Evolutionary conservation across 2,888 invertebrate species (phyloP).

Genomic region (Ochropleura leucogaster): DNA sequence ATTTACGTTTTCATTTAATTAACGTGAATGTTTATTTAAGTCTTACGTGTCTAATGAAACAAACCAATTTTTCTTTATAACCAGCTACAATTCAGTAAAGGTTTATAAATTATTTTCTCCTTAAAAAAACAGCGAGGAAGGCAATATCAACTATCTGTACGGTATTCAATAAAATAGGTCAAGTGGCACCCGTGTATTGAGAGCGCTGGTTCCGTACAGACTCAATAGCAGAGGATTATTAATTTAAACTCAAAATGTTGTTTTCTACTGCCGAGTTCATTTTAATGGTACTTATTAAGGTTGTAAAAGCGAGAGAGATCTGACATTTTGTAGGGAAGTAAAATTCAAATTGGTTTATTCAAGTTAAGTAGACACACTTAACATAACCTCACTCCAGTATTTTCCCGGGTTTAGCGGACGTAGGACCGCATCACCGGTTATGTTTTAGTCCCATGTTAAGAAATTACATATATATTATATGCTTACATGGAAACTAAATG

Average conservation of each 20-base stretch:
- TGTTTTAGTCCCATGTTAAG: not conserved
- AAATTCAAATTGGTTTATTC: conserved; percentile 1
- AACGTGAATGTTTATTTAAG: too few relatives aligned
- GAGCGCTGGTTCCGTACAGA: conserved; percentile 16
- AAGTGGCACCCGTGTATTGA: conserved; percentile 20
- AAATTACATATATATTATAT: not conserved
- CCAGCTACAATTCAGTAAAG: not conserved
- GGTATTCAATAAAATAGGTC: conserved; percentile 37
- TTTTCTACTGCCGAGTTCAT: conserved; percentile 14
- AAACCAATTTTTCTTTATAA: not conserved
- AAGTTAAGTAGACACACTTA: not conserved
- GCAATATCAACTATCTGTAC: conserved; percentile 34
- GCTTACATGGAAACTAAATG: not conserved
- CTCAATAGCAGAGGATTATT: conserved; percentile 24
- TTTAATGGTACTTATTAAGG: conserved; percentile 21
- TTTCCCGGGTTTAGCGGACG: not conserved
- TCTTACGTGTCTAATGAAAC: not conserved
- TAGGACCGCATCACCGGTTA: not conserved
- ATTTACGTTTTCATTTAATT: too few relatives aligned
- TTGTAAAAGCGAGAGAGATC: not conserved
- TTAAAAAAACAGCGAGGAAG: not conserved
- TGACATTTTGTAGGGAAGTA: not conserved
- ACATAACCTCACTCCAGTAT: not conserved
- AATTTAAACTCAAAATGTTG: conserved; percentile 21
- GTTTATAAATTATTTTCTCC: not conserved